Evolutionary conservation across 92 coral and sea anemone species (phyloP).

Genomic region (Palythoa caribaeorum): DNA sequence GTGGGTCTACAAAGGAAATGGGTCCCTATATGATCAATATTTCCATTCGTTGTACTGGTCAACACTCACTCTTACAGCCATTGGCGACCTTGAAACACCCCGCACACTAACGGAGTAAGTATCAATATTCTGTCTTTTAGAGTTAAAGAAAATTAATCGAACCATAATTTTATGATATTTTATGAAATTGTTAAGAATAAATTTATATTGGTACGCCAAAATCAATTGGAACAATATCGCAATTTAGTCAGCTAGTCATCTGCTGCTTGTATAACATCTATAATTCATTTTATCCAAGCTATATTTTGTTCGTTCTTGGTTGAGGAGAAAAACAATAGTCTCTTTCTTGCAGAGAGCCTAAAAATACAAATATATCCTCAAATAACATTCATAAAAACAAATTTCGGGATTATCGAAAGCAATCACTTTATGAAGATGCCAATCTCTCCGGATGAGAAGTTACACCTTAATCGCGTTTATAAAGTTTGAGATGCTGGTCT

Average conservation of each 20-base stretch:
- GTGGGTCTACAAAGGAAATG: conserved; percentile 95
- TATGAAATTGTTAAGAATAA: not conserved
- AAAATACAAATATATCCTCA: not conserved
- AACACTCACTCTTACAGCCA: conserved; percentile 90
- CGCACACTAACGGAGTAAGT: conserved; percentile 93
- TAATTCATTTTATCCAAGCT: not conserved
- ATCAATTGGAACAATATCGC: not conserved
- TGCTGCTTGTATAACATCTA: not conserved
- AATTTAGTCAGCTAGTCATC: not conserved
- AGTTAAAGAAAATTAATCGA: not conserved
- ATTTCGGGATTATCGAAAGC: not conserved
- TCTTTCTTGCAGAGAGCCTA: not conserved
- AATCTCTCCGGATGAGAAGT: not conserved
- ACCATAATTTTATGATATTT: not conserved
- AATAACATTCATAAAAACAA: not conserved
- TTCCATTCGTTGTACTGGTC: conserved; percentile 97
- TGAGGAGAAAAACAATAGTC: not conserved
- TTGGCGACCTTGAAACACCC: conserved; percentile 94
- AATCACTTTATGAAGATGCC: not conserved
- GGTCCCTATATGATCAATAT: conserved; percentile 92
- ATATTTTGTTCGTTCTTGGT: not conserved
- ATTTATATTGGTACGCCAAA: not conserved
- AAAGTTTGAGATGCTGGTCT: not conserved
- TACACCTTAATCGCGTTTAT: not conserved
- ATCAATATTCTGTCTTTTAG: not conserved